A percentile compares a stretch with the other conserved stretches of the same genome.
Conservation (phyloP, 2,888 invertebrate genomes). For the Catonia carolina region DNA sequence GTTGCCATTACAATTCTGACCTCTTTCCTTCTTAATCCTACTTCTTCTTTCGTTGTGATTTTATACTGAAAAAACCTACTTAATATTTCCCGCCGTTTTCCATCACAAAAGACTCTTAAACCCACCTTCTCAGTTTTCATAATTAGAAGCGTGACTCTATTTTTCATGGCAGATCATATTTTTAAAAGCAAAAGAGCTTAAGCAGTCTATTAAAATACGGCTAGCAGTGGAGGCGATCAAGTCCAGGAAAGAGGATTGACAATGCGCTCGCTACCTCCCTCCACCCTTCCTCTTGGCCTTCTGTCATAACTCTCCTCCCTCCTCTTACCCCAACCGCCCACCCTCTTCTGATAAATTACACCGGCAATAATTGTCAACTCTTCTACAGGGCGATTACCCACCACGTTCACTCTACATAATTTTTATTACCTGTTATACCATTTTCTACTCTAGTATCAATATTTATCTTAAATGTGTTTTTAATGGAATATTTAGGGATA, state of each 20-base stretch:
- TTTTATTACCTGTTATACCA: too few species aligned
- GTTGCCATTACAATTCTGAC: conserved; percentile 21
- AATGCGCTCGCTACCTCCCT: conserved; percentile 6
- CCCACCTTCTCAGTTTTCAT: conserved; percentile 28
- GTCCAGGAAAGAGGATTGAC: conserved; percentile 10
- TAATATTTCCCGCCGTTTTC: conserved; percentile 33
- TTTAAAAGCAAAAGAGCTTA: conserved; percentile 22
- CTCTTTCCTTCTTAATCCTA: conserved; percentile 22
- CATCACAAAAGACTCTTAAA: conserved; percentile 31
- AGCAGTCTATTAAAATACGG: conserved; percentile 26
- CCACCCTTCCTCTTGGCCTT: conserved; percentile 8
- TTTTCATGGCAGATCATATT: conserved; percentile 34
- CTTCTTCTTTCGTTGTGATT: conserved; percentile 23
- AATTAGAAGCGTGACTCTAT: conserved; percentile 35
- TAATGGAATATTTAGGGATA: too few species aligned
- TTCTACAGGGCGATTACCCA: too few species aligned
- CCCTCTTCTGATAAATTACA: neutral
- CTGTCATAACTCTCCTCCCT: neutral
- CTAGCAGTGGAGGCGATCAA: conserved; percentile 15
- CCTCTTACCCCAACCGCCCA: neutral
- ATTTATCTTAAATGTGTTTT: too few species aligned
- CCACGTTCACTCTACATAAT: too few species aligned
- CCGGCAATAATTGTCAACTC: neutral
- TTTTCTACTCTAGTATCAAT: too few species aligned
- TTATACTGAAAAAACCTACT: conserved; percentile 26